Conservation (phyloP, 1,140 invertebrate genomes). For the Palaemon carinicauda region DNA sequence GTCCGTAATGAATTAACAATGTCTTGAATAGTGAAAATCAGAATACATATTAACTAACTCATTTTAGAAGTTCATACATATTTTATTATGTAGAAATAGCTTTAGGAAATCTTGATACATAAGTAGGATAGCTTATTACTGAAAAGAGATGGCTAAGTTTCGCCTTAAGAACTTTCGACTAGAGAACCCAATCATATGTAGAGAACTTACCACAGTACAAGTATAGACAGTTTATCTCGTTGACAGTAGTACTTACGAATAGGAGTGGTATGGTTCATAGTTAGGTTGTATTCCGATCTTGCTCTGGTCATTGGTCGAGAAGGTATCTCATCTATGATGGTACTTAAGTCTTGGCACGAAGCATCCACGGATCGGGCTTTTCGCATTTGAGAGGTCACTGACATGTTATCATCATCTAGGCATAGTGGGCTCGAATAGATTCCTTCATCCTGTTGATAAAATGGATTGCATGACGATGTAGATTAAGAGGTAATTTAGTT, state of each 20-base stretch:
- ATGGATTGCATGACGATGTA: not conserved
- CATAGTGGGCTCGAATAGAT: conserved; percentile 41
- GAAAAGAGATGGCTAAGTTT: too few species aligned
- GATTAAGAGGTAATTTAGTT: not conserved
- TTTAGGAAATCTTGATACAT: too few species aligned
- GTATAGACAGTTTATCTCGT: too few species aligned
- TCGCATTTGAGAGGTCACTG: conserved; percentile 23
- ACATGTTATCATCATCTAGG: conserved; percentile 38
- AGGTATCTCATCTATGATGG: conserved; percentile 8
- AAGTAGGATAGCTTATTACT: too few species aligned
- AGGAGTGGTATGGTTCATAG: conserved; percentile 6
- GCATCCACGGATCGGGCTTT: conserved; percentile 37
- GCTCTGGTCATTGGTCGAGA: conserved; percentile 26
- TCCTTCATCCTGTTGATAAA: conserved; percentile 16
- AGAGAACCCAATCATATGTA: too few species aligned
- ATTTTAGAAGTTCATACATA: too few species aligned
- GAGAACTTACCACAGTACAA: too few species aligned
- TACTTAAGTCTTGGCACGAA: conserved; percentile 33
- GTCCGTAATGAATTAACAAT: too few species aligned
- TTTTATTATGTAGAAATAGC: too few species aligned
- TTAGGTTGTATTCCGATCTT: conserved; percentile 33
- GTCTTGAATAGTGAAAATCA: too few species aligned
- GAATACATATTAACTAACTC: too few species aligned
- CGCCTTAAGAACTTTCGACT: too few species aligned
- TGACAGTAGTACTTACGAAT: conserved; percentile 7